Conservation (phyloP, 2,113 vertebrate species). For the Tetrao urogallus region DNA sequence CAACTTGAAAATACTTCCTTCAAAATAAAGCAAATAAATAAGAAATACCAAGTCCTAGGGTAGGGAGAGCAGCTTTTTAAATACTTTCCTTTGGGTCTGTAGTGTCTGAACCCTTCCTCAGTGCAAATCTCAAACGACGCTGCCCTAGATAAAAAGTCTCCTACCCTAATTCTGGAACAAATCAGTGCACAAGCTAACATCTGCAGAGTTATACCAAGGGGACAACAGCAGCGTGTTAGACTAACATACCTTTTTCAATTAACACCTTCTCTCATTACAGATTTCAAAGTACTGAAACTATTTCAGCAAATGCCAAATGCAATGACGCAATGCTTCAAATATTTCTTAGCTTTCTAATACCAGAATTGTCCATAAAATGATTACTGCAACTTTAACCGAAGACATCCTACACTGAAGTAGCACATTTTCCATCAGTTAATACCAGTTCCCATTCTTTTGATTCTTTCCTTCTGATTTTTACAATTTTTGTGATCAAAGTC, state of each 20-base stretch:
- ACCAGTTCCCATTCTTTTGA: background rate
- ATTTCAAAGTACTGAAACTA: background rate
- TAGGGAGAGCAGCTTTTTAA: background rate
- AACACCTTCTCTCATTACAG: background rate
- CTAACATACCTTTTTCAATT: background rate
- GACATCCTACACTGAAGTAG: background rate
- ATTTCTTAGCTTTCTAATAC: background rate
- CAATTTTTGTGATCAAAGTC: background rate
- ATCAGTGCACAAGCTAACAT: background rate
- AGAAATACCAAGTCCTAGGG: background rate
- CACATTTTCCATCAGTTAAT: background rate
- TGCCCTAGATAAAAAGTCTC: background rate
- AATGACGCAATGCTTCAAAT: background rate
- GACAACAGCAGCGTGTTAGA: background rate
- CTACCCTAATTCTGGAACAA: background rate
- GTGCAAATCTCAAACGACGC: background rate
- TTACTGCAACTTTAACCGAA: background rate
- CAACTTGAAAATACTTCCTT: background rate
- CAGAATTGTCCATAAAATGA: background rate
- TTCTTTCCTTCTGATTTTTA: background rate
- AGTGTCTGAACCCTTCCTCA: background rate
- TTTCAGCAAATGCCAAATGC: background rate
- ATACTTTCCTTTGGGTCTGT: background rate
- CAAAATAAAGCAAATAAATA: background rate
- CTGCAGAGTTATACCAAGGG: accelerated